Base-by-base conservation (phyloP, 2,113 vertebrate genomes). In the Heliornis fulica region DNA sequence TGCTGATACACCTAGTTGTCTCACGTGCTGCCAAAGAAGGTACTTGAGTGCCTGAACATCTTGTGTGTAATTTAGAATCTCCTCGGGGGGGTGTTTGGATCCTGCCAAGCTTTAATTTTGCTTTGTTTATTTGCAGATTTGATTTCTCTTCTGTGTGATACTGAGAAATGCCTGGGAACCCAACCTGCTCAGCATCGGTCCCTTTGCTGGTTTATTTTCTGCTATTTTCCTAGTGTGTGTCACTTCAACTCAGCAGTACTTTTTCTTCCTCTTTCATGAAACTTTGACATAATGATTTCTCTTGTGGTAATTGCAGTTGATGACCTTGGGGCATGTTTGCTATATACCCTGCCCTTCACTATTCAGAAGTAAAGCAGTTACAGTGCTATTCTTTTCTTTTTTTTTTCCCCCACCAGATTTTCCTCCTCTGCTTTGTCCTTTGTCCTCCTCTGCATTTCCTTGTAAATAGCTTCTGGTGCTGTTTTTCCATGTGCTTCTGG, bases 401-500 rank as follows among this genome's bases (percentile, higher is more conserved):
- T 66, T 66, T n/a, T n/a, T n/a, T n/a, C n/a, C n/a, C n/a, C 0
- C 60, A 78, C 46, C 91, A 84, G 87, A 91, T 96, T 94, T 96
- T 69, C 93, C 87, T 96, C 91, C 95, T 91, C 93, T 96, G 89
- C 94, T 92, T 91, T 97, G 93, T 95, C 86, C 89, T 95, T 97
- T 96, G 92, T 94, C 94, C 79, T 94, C 83, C 94, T 80, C 93
- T 96, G 77, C 87, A 76, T 75, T 89, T 92, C 80, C 77, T 89
- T 89, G 91, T 82, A 94, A 95, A 97, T 94, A 95, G 61, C 69
- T 87, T 92, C 91, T 94, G 86, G 60, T 82, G 56, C 85, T 94
- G 72, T 93, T 95, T 97, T 92, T 36, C 77, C 56, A 20, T n/a
- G 86, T 83, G 15, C 71, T 91, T 87, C 83, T 93, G 60, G 43